Evolutionary conservation across 2,888 invertebrate genomes (phyloP).

Genomic region (Xanthia togata): DNA sequence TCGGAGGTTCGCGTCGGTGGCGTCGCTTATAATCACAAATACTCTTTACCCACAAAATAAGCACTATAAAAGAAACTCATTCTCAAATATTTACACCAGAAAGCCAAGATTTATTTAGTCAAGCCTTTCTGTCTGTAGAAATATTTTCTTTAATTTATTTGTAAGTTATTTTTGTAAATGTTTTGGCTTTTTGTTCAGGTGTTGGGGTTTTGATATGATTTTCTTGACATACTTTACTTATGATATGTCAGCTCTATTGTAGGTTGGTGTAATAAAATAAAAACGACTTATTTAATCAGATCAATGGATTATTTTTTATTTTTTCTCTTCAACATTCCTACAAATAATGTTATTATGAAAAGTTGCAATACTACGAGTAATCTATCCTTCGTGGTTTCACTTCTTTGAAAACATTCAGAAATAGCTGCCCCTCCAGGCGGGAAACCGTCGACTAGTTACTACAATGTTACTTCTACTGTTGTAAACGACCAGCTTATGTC

Average conservation of each 20-base stretch:
- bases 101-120: constrained; percentile 3
- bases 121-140: background rate
- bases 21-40: background rate
- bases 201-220: background rate
- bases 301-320: too few relatives aligned
- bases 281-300: too few relatives aligned
- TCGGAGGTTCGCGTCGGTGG: too few relatives aligned
- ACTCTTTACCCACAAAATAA: constrained; percentile 6
- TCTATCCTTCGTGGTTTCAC: too few relatives aligned
- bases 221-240: background rate
- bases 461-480: too few relatives aligned
- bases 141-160: background rate
- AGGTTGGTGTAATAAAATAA: background rate
- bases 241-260: background rate
- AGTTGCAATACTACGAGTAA: too few relatives aligned
- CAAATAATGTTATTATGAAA: too few relatives aligned
- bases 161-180: background rate
- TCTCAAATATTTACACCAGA: constrained; percentile 17
- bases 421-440: too few relatives aligned
- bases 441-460: too few relatives aligned
- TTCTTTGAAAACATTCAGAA: too few relatives aligned
- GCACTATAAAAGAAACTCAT: constrained; percentile 5
- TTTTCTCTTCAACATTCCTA: too few relatives aligned
- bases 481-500: too few relatives aligned
- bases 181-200: background rate